These are phyloP conservation scores for Eulemur coronatus DNA, from an alignment of 2,797 vertebrate genomes.

Conservation along the genomic window DNA sequence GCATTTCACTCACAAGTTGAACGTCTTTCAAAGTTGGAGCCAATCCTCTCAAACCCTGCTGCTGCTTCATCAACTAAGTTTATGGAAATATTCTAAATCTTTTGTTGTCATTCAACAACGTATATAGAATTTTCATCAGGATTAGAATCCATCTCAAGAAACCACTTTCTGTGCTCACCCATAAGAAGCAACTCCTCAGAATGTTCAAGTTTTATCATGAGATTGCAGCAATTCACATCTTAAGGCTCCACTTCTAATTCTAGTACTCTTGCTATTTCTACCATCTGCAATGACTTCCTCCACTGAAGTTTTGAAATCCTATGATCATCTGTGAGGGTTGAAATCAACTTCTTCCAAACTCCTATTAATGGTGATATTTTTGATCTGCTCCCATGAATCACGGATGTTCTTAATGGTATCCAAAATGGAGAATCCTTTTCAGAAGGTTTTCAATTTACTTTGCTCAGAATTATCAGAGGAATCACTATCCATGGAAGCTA, in stretches of 20 bases:
- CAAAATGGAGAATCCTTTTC: background rate
- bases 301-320: background rate
- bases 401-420: background rate
- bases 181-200: background rate
- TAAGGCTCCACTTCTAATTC: background rate
- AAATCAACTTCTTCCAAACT: background rate
- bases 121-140: background rate
- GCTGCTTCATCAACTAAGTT: background rate
- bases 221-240: background rate
- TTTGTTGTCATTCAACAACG: background rate
- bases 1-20: background rate
- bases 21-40: background rate
- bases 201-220: background rate
- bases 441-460: background rate
- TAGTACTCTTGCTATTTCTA: background rate
- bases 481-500: background rate
- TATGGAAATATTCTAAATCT: background rate
- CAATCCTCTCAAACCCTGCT: background rate
- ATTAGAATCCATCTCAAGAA: background rate
- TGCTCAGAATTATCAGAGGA: background rate
- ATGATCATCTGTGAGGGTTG: background rate
- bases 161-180: background rate
- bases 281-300: background rate
- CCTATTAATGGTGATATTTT: background rate
- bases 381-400: background rate